These are phyloP conservation scores for Linnaemya vulpina DNA, from an alignment of 2,888 invertebrate genomes.

Conservation along the genomic window DNA sequence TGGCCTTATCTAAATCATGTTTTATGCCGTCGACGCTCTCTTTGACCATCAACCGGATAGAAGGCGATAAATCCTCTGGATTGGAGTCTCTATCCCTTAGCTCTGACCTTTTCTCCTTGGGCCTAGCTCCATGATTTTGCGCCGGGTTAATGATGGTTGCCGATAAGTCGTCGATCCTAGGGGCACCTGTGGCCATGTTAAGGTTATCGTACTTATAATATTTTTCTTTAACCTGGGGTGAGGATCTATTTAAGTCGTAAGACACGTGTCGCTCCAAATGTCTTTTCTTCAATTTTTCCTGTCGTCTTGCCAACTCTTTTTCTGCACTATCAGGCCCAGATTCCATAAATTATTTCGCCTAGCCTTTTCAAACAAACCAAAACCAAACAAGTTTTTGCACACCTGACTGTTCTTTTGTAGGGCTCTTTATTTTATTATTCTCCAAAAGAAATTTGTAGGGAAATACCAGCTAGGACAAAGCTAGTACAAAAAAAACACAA, in stretches of 20 bases:
- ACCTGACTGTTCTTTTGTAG: too few relatives aligned
- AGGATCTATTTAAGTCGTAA: constrained; percentile 17
- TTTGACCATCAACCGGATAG: neutral
- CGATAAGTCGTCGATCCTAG: neutral
- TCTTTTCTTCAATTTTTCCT: neutral
- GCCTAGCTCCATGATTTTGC: neutral
- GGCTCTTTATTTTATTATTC: too few relatives aligned
- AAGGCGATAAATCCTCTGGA: neutral
- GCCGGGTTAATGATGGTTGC: neutral
- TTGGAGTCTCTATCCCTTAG: neutral
- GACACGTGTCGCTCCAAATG: neutral
- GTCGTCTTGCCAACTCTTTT: neutral
- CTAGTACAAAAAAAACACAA: too few relatives aligned
- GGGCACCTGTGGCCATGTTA: neutral
- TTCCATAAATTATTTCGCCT: too few relatives aligned
- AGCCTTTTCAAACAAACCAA: too few relatives aligned
- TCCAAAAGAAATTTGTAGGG: too few relatives aligned
- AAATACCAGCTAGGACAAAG: too few relatives aligned
- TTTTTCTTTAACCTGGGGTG: constrained; percentile 28
- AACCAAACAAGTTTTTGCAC: too few relatives aligned
- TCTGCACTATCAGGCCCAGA: too few relatives aligned
- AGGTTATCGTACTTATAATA: neutral
- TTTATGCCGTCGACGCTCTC: constrained; percentile 12
- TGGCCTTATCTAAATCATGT: neutral
- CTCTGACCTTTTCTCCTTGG: neutral